Base-by-base conservation (phyloP, 2,888 invertebrate species). In the Drosophila imparisetae region DNA sequence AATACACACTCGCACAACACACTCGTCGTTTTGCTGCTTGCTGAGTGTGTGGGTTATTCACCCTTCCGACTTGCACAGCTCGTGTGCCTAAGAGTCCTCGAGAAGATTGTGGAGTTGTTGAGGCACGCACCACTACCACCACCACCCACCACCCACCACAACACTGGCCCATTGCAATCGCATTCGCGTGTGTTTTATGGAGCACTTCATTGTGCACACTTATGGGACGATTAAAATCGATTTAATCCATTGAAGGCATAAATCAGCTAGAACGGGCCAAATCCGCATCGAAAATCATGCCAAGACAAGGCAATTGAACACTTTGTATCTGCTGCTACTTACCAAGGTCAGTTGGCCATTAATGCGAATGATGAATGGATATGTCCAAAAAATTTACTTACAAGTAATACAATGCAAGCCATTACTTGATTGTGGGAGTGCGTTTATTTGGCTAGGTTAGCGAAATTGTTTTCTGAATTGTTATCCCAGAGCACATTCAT, bases 221-320 rank as follows among this genome's bases (percentile, higher is more conserved):
- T 86, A 72, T 80, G 86, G 81, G 72, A 75, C 89, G 89, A 86
- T 86, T 86, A 88, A 86, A 86, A 86, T 88, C 86, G 86, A 86
- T 86, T 86, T 71, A 88, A 82, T 75, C 84, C 86, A 79, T 81
- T 66, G 66, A 62, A 65, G 55, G 75, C 74, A 86, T 84, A 86
- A 88, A 86, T 86, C 86, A 88, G 70, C 50, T 60, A 54, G 68
- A 66, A 67, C 66, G 68, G 58, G 57, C 62, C 40, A 64, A 67
- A 64, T 34, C n/a, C 48, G 21, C 4, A 29, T 27, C n/a, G 53
- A 34, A 66, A 54, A 66, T 59, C 66, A 13, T 58, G 55, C 63
- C 61, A 62, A 48, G 55, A 40, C 30, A 34, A 40, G 52, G 27
- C 67, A 62, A 45, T 66, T 65, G 55, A 54, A 73, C 62, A 72